phyloP scores from a whole-genome alignment of 1,140 invertebrate species.

The Brevipalpus yothersi region DNA sequence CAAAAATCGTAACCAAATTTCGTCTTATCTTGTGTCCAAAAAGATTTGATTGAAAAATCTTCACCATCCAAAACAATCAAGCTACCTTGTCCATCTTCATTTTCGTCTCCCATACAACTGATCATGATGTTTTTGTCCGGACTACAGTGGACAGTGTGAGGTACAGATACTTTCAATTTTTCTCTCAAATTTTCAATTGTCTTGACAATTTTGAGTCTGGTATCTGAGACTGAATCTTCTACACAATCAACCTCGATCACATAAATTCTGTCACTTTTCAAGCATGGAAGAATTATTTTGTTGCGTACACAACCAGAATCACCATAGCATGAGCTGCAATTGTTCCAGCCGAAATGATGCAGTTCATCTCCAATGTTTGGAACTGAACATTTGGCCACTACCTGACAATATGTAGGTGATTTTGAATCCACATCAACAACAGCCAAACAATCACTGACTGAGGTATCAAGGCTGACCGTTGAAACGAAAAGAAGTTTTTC shows the following conservation, averaged over 20 bases:
- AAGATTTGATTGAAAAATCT: slow-evolving; percentile 37
- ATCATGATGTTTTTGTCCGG: slow-evolving; percentile 80
- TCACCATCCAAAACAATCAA: slow-evolving; percentile 69
- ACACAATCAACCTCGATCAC: slow-evolving; percentile 38
- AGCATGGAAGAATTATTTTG: slow-evolving; percentile 50
- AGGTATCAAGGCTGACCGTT: slow-evolving; percentile 34
- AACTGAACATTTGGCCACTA: slow-evolving; percentile 50
- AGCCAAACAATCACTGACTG: slow-evolving; percentile 60
- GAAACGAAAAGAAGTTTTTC: slow-evolving; percentile 61
- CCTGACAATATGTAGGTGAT: slow-evolving; percentile 41
- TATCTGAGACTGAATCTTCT: slow-evolving; percentile 25
- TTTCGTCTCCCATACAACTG: slow-evolving; percentile 59
- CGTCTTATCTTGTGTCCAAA: slow-evolving; percentile 5
- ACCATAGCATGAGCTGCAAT: slow-evolving; percentile 65
- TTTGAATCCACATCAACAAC: slow-evolving; percentile 72
- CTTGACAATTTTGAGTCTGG: slow-evolving; percentile 24
- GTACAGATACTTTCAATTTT: slow-evolving; percentile 37
- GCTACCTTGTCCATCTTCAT: slow-evolving; percentile 42
- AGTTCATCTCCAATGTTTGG: slow-evolving; percentile 59
- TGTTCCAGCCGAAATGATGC: slow-evolving; percentile 88
- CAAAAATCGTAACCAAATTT: slow-evolving; percentile 45
- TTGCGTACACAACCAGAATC: slow-evolving; percentile 37
- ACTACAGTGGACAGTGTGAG: slow-evolving; percentile 81
- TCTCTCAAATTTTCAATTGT: slow-evolving; percentile 24
- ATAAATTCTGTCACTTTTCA: slow-evolving; percentile 62